Evolutionary conservation across 2,797 vertebrate genomes (phyloP), one percentile per base, ranked within the genome.

Genomic region (Liasis olivaceus): DNA sequence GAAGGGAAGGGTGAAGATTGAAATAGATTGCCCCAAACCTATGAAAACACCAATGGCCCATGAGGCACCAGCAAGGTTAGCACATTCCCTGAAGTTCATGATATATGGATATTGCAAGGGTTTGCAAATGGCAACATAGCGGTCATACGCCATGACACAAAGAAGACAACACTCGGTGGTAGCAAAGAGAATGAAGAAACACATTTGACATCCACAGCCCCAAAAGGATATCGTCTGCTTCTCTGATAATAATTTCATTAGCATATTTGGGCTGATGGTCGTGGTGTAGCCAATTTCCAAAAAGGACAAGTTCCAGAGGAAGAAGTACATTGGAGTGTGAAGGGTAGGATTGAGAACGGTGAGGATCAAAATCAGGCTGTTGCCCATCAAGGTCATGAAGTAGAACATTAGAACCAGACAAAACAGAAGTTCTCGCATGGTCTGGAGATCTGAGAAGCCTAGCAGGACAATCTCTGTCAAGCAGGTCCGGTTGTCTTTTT

Each of bases 251-350:
- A 96, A 89, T 11, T 95, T 93, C 1, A 12, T 20, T 31, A 97
- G 85, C 3, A 86, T 94, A 90, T 95, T 95, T 12, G 96, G 96
- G 60, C 95, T 86, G 0, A 95, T 92, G 51, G 90, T 2, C 0
- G 93, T 89, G 58, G 95, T 97, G 12, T 96, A 96, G 58, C 96
- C 90, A 24, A 97, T 56, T 66, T 97, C 96, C 11, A 96, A 58
- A 6, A 93, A 1, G 0, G 96, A 96, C 36, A 97, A 93, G 47
- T 96, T 95, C 22, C 58, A 20, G 2, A 96, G 94, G 56, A 97
- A 95, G 92, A 96, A 96, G 81, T 97, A 96, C 96, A 96, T 96
- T 77, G 96, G 96, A 0, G 94, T 89, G 24, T 89, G 85, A 31
- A 97, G 90, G 14, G n/a, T 36, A 0, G 93, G 90, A 81, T 93